Evolutionary conservation across 2,797 vertebrate species (phyloP).

Genomic region (Micropoecilia bifurca): DNA sequence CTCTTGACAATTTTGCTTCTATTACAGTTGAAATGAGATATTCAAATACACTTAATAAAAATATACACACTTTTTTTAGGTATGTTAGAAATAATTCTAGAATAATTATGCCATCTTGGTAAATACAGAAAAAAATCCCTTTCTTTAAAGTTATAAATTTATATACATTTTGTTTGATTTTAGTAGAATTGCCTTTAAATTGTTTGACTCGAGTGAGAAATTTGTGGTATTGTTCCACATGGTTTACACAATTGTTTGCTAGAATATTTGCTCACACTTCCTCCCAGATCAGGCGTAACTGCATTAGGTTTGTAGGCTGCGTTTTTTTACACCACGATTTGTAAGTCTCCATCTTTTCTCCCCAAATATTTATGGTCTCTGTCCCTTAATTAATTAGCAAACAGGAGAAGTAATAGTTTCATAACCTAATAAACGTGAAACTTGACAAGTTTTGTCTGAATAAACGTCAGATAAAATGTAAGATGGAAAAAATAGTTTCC

Average conservation of each 20-base stretch:
- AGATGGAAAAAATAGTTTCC: not conserved
- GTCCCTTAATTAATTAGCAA: not conserved
- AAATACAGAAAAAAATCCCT: not conserved
- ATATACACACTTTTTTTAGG: not conserved
- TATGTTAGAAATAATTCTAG: not conserved
- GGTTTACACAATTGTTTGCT: not conserved
- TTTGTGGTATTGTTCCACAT: not conserved
- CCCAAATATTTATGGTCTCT: not conserved
- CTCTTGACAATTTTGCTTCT: slow-evolving; percentile 29
- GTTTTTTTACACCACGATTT: not conserved
- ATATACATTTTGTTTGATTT: not conserved
- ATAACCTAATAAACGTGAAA: not conserved
- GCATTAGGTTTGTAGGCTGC: not conserved
- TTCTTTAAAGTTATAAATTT: not conserved
- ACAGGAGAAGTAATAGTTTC: not conserved
- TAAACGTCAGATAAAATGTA: not conserved
- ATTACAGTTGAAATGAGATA: slow-evolving; percentile 18
- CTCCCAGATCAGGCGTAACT: not conserved
- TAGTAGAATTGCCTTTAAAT: not conserved
- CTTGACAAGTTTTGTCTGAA: not conserved
- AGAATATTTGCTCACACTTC: not conserved
- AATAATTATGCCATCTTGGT: not conserved
- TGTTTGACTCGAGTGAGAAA: not conserved
- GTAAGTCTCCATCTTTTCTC: not conserved
- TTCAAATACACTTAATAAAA: not conserved